phyloP scores from a whole-genome alignment of 2,797 vertebrate genomes.

The Pipistrellus kuhlii region DNA sequence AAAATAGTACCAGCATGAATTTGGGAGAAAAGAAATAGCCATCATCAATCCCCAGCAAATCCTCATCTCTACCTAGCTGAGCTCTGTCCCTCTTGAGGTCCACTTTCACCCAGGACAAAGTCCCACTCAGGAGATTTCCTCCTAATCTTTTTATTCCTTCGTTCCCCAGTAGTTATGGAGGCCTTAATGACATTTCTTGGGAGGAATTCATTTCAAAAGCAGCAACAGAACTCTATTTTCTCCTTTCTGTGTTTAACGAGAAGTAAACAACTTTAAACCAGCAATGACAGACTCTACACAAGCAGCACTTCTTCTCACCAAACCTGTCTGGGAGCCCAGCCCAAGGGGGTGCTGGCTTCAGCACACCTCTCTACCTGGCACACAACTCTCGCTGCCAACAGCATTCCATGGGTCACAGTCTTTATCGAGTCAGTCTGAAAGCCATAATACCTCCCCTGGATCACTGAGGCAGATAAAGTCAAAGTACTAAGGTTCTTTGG shows the following conservation, averaged over 20 bases:
- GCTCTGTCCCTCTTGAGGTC: neutral
- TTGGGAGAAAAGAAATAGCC: neutral
- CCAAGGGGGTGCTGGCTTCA: slow-evolving; percentile 7
- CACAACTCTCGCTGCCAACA: neutral
- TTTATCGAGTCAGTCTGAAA: neutral
- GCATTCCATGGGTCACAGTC: neutral
- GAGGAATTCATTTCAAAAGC: neutral
- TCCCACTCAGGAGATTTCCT: neutral
- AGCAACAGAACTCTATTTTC: neutral
- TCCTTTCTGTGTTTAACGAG: neutral
- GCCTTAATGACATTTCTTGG: neutral
- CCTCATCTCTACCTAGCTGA: neutral
- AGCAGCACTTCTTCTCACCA: slow-evolving; percentile 53
- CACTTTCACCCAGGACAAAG: neutral
- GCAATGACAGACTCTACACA: neutral
- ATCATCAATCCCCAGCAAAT: neutral
- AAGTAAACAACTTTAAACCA: slow-evolving; percentile 53
- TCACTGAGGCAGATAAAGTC: neutral
- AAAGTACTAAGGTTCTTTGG: neutral
- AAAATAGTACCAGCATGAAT: neutral
- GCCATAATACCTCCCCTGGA: neutral
- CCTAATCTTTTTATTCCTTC: neutral
- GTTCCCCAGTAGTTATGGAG: neutral
- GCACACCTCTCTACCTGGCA: neutral
- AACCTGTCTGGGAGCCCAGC: slow-evolving; percentile 65